phyloP scores from a whole-genome alignment of 1,140 invertebrate species.

The Capitella teleta region DNA sequence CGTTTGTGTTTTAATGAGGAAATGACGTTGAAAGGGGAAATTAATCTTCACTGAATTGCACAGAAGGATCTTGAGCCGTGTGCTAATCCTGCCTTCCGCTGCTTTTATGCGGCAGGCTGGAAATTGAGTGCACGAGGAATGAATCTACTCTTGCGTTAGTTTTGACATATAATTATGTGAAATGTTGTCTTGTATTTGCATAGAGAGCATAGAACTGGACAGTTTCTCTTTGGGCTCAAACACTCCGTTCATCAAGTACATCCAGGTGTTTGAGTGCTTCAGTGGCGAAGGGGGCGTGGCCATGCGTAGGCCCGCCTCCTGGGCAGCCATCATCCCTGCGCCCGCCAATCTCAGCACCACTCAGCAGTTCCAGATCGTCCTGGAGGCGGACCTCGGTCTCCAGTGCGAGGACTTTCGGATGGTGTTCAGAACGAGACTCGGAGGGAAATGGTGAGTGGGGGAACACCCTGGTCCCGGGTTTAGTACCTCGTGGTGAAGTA shows the following conservation, averaged over 20 bases:
- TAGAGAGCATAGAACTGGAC: conserved; percentile 32
- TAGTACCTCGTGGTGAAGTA: background rate
- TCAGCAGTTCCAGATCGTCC: conserved; percentile 28
- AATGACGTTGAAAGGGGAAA: no score
- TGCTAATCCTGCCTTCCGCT: no score
- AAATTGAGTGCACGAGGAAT: no score
- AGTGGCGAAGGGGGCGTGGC: conserved; percentile 1
- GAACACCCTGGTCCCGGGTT: no score
- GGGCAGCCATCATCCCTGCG: conserved; percentile 9
- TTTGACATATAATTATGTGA: no score
- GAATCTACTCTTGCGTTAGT: no score
- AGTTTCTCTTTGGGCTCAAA: conserved; percentile 41
- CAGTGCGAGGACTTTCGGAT: conserved; percentile 48
- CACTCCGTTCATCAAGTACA: conserved; percentile 39
- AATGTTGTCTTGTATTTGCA: conserved; percentile 10
- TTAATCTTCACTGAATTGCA: no score
- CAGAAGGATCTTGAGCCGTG: no score
- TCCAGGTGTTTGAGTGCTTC: conserved; percentile 33
- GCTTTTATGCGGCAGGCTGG: no score
- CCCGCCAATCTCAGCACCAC: conserved; percentile 13
- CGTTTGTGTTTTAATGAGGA: no score
- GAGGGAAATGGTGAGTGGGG: conserved; percentile 41
- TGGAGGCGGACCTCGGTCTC: conserved; percentile 45
- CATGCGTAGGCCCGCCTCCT: conserved; percentile 7
- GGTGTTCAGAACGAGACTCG: conserved; percentile 45